These are phyloP conservation scores for Sebastes fasciatus DNA, from an alignment of 2,113 vertebrate genomes.

Conservation along the genomic window DNA sequence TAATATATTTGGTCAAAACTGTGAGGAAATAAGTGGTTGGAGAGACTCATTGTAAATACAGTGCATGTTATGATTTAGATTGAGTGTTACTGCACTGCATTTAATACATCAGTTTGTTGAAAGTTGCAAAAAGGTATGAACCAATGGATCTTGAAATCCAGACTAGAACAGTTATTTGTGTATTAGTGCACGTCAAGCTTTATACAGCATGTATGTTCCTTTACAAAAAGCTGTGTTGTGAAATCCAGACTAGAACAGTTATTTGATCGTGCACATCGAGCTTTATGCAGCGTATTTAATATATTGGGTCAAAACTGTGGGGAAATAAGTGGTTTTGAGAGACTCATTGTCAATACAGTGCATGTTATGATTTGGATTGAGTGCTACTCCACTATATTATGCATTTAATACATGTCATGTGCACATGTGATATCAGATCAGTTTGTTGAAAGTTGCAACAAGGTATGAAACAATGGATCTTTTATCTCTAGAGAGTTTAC, in stretches of 20 bases:
- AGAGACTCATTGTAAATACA: too few species aligned
- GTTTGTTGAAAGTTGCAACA: conserved; percentile 1
- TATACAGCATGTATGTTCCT: background rate
- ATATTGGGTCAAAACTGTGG: conserved; percentile 10
- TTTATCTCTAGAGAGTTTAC: background rate
- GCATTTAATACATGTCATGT: conserved; percentile 7
- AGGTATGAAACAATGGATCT: background rate
- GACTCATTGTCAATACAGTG: background rate
- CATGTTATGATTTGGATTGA: conserved; percentile 27
- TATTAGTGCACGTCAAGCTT: too few species aligned
- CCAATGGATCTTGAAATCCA: too few species aligned
- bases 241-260: background rate
- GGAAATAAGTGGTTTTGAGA: background rate
- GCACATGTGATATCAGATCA: conserved; percentile 1
- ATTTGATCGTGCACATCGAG: conserved; percentile 16
- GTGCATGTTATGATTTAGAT: too few species aligned
- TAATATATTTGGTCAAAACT: too few species aligned
- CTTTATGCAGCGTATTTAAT: conserved; percentile 32
- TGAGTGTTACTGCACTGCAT: too few species aligned
- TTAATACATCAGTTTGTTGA: too few species aligned
- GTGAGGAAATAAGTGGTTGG: too few species aligned
- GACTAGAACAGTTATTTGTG: too few species aligned
- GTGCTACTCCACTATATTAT: background rate
- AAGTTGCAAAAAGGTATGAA: too few species aligned
- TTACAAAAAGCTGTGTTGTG: background rate